Conservation (phyloP, 2,797 vertebrate species). For the Macropodus opercularis region DNA sequence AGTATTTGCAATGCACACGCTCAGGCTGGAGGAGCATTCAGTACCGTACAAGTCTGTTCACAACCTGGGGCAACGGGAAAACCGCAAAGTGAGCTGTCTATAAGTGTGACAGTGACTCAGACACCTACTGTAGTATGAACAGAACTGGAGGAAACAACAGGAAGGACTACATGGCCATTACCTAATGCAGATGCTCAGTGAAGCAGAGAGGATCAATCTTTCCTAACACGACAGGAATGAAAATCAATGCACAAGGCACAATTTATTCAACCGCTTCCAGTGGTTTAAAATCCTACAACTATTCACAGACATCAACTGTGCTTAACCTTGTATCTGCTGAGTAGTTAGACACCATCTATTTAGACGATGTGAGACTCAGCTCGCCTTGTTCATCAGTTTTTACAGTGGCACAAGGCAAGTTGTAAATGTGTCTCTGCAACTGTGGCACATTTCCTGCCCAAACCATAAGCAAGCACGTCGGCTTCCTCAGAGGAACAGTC, state of each 20-base stretch:
- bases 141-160: conserved; percentile 27
- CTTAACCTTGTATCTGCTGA: conserved; percentile 35
- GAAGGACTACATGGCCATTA: conserved; percentile 30
- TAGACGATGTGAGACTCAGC: not conserved
- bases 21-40: conserved; percentile 27
- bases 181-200: conserved; percentile 56
- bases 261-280: conserved; percentile 47
- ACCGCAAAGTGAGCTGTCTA: conserved; percentile 53
- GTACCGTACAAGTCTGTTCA: conserved; percentile 29
- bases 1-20: not conserved
- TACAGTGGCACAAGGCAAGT: not conserved
- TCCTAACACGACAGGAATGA: conserved; percentile 64
- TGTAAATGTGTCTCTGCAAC: conserved; percentile 14
- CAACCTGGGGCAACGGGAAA: conserved; percentile 32
- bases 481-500: conserved; percentile 32
- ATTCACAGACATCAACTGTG: conserved; percentile 17
- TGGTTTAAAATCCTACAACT: conserved; percentile 25
- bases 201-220: conserved; percentile 65
- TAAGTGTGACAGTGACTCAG: conserved; percentile 56
- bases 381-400: conserved; percentile 13
- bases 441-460: conserved; percentile 9
- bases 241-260: conserved; percentile 70
- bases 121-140: conserved; percentile 37
- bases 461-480: conserved; percentile 10
- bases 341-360: conserved; percentile 1